Conservation (phyloP, 2,888 invertebrate genomes). For the Rhodophaea formosa region DNA sequence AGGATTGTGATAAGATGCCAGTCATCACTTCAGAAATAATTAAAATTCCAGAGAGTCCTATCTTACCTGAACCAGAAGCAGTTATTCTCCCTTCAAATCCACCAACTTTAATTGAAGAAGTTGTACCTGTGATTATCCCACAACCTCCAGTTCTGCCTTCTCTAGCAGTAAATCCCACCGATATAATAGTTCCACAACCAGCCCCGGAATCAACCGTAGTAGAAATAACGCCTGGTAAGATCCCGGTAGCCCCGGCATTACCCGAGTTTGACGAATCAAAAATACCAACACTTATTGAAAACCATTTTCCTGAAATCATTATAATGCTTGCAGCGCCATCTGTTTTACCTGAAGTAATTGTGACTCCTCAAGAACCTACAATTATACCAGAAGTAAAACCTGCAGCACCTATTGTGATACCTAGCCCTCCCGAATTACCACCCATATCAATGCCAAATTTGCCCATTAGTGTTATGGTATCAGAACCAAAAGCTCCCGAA, state of each 20-base stretch:
- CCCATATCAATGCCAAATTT: neutral
- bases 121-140: neutral
- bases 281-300: too few relatives aligned
- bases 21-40: too few relatives aligned
- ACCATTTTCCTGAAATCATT: too few relatives aligned
- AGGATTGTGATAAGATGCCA: neutral
- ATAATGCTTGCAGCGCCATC: too few relatives aligned
- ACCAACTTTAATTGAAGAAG: neutral
- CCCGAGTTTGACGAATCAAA: constrained; percentile 8
- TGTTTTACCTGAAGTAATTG: neutral
- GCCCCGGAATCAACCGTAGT: neutral
- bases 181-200: neutral
- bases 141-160: neutral
- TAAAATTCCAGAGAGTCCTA: too few relatives aligned
- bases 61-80: too few relatives aligned
- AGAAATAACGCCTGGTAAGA: neutral
- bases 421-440: neutral
- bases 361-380: neutral
- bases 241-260: constrained; percentile 27
- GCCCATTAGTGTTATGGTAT: neutral
- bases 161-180: neutral
- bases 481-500: neutral
- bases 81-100: too few relatives aligned
- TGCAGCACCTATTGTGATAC: neutral
- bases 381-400: neutral